A percentile compares a stretch with the other conserved stretches of the same genome.
Evolutionary conservation across 1,140 invertebrate genomes (phyloP).

Genomic region (Drosophila littoralis): DNA sequence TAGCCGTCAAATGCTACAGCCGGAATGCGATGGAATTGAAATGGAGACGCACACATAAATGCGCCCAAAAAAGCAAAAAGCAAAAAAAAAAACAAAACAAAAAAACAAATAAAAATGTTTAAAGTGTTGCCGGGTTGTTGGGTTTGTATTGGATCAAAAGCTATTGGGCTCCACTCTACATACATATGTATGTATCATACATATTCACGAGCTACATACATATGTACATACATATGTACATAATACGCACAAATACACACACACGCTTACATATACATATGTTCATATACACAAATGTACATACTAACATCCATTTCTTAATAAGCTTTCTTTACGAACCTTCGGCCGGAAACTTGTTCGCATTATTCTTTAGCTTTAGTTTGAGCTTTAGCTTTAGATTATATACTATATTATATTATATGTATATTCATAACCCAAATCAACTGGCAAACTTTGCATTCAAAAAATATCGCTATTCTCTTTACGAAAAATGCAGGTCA

Average conservation of each 20-base stretch:
- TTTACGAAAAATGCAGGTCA: too few species aligned
- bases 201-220: background rate
- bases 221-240: background rate
- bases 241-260: background rate
- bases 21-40: slow-evolving; percentile 39
- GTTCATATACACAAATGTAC: background rate
- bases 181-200: too few species aligned
- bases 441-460: too few species aligned
- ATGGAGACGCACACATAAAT: slow-evolving; percentile 11
- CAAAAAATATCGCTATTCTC: too few species aligned
- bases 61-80: slow-evolving; percentile 10
- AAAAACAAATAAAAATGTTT: slow-evolving; percentile 12
- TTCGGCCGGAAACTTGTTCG: too few species aligned
- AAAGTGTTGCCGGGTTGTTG: slow-evolving; percentile 37
- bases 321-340: too few species aligned
- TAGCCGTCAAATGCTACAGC: slow-evolving; percentile 11
- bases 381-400: too few species aligned
- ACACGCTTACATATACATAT: background rate
- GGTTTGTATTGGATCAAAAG: slow-evolving; percentile 20
- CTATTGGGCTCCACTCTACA: background rate
- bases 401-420: too few species aligned
- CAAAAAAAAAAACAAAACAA: slow-evolving; percentile 8
- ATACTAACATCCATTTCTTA: background rate
- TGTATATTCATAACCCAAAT: too few species aligned
- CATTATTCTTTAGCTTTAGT: too few species aligned